Evolutionary conservation across 2,113 vertebrate genomes (phyloP).

Genomic region (Psophia crepitans): DNA sequence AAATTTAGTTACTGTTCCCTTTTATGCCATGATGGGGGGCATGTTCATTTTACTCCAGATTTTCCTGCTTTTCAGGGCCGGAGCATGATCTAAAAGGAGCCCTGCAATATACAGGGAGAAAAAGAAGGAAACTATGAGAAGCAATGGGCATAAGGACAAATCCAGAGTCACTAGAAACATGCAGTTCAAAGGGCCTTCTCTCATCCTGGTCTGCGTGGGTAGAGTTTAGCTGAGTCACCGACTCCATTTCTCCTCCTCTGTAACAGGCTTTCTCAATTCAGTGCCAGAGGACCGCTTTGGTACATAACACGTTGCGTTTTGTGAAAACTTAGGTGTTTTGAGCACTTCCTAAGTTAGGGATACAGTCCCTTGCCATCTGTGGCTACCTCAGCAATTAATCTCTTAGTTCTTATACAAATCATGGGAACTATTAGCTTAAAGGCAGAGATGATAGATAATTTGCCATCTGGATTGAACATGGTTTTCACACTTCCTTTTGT

Average conservation of each 20-base stretch:
- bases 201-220: background rate
- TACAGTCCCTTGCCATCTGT: background rate
- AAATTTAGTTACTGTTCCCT: background rate
- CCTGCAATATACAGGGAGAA: background rate
- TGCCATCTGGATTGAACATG: background rate
- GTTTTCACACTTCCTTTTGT: background rate
- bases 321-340: background rate
- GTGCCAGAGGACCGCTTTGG: background rate
- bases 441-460: background rate
- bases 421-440: background rate
- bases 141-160: background rate
- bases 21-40: background rate
- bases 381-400: background rate
- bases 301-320: background rate
- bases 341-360: background rate
- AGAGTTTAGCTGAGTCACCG: background rate
- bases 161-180: background rate
- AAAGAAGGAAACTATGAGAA: background rate
- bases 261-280: background rate
- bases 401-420: background rate
- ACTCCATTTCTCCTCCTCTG: background rate
- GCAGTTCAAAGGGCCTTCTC: background rate
- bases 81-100: background rate
- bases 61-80: background rate
- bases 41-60: background rate